phyloP scores from a whole-genome alignment of 1,140 invertebrate species.

The Drosophila navojoa region DNA sequence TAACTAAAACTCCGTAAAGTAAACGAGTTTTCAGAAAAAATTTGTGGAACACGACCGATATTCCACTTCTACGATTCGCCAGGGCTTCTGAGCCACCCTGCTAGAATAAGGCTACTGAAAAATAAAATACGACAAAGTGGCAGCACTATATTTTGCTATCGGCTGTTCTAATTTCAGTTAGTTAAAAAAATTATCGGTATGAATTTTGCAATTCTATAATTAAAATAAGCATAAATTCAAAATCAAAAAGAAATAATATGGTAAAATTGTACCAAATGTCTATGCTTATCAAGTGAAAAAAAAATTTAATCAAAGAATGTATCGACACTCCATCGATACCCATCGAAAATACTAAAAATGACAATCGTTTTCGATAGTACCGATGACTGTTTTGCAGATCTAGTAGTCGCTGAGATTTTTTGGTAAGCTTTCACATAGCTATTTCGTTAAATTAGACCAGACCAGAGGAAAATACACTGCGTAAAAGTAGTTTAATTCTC shows the following conservation, averaged over 20 bases:
- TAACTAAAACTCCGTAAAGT: constrained; percentile 10
- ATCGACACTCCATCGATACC: neutral
- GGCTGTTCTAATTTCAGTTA: neutral
- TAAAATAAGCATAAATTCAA: neutral
- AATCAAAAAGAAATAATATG: neutral
- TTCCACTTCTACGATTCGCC: constrained; percentile 4
- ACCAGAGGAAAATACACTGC: neutral
- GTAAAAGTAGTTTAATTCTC: neutral
- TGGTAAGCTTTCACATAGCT: constrained; percentile 62
- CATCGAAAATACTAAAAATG: neutral
- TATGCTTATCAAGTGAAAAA: neutral
- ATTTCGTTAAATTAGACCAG: constrained; percentile 17
- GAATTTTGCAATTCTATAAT: neutral
- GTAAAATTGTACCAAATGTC: neutral
- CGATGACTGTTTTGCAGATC: constrained; percentile 31
- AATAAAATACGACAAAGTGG: neutral
- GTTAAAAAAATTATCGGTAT: neutral
- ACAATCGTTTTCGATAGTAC: constrained; percentile 14
- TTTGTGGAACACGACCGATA: constrained; percentile 27
- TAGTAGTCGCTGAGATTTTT: constrained; percentile 66
- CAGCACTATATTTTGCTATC: constrained; percentile 1
- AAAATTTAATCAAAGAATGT: constrained; percentile 1
- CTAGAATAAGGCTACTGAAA: neutral
- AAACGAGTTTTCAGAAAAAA: constrained; percentile 15
- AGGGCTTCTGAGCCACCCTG: constrained; percentile 11